Evolutionary conservation across 2,113 vertebrate genomes (phyloP).

Genomic region (Platysternon megacephalum): DNA sequence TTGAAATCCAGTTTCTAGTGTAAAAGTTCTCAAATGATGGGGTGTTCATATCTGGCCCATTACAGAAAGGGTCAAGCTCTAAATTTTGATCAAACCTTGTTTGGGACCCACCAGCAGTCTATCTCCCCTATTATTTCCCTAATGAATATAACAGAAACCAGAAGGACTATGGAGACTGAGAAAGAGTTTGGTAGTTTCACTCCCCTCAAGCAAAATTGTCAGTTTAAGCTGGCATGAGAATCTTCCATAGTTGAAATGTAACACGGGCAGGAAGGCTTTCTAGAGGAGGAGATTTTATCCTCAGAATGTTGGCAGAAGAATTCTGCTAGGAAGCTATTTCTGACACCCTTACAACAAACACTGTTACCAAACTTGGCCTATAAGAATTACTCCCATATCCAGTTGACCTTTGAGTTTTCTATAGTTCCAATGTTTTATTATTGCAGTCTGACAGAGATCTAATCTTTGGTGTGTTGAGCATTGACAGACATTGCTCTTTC

Average conservation of each 20-base stretch:
- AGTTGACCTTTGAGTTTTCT: background rate
- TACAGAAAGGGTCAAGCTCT: background rate
- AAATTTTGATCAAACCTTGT: background rate
- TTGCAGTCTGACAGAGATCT: background rate
- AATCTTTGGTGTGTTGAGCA: background rate
- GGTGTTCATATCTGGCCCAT: background rate
- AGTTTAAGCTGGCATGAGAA: background rate
- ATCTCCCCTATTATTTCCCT: background rate
- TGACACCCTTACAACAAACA: background rate
- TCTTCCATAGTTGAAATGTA: background rate
- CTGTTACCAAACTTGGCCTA: background rate
- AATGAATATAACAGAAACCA: background rate
- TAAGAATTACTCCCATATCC: background rate
- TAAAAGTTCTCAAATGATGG: rapidly evolving
- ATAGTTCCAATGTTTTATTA: background rate
- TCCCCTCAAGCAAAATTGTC: background rate
- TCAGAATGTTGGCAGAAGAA: background rate
- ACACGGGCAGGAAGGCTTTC: background rate
- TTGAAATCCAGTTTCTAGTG: background rate
- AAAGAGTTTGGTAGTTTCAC: background rate
- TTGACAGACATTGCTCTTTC: background rate
- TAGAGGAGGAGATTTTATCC: background rate
- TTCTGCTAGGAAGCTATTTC: background rate
- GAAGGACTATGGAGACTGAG: background rate
- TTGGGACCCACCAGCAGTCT: background rate